A percentile compares a stretch with the other conserved stretches of the same genome.
Evolutionary conservation across 2,888 invertebrate species (phyloP).

Genomic region (Norana najaformis): DNA sequence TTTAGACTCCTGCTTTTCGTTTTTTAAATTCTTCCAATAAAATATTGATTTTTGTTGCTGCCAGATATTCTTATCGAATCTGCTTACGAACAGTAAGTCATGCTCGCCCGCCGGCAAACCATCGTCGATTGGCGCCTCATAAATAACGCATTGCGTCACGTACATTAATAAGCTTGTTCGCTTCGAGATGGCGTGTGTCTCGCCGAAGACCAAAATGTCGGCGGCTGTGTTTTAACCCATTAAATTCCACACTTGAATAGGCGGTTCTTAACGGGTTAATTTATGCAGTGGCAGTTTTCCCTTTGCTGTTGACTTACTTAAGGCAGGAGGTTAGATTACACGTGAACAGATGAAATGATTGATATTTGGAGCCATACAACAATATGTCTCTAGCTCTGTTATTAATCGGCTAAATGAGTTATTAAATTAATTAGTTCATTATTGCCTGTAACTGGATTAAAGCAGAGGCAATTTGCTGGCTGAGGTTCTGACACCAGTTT

Average conservation of each 20-base stretch:
- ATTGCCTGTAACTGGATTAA: neutral
- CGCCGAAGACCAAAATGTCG: neutral
- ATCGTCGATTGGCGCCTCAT: neutral
- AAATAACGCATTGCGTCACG: neutral
- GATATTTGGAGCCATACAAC: neutral
- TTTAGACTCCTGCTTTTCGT: neutral
- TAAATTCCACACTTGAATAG: neutral
- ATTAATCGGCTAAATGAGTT: neutral
- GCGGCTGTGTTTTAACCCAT: neutral
- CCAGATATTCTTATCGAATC: neutral
- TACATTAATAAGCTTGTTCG: neutral
- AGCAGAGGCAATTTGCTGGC: too few relatives aligned
- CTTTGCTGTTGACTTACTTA: neutral
- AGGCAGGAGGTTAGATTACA: neutral
- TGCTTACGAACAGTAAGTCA: neutral
- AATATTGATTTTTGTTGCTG: neutral
- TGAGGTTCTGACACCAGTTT: too few relatives aligned
- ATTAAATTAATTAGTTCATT: neutral
- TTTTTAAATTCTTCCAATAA: neutral
- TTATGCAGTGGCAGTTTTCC: neutral
- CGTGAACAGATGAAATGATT: neutral
- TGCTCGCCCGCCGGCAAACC: neutral
- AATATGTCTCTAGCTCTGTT: neutral
- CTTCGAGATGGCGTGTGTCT: neutral
- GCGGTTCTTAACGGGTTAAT: neutral